Evolutionary conservation across 2,113 vertebrate genomes (phyloP).

Genomic region (Larimichthys crocea): DNA sequence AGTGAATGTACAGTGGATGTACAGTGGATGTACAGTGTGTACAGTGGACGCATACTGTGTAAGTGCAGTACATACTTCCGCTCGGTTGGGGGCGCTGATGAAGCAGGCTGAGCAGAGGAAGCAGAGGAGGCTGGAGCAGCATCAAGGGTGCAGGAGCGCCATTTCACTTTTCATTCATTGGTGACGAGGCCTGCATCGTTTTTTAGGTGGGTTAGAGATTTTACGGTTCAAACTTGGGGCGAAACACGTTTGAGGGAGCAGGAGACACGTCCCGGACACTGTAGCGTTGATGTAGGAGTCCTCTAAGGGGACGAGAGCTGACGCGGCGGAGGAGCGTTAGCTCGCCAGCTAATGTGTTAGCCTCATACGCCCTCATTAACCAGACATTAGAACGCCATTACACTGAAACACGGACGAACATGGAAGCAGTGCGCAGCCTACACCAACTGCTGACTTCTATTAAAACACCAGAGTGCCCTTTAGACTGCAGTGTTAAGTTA

Average conservation of each 20-base stretch:
- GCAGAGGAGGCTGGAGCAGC: background rate
- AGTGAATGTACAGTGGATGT: too few relatives aligned
- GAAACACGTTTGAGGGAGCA: background rate
- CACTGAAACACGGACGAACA: background rate
- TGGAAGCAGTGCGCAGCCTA: background rate
- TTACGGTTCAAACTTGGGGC: background rate
- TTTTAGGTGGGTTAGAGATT: constrained; percentile 53
- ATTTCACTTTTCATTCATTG: constrained; percentile 78
- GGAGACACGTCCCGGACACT: accelerated
- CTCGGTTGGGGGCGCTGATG: constrained; percentile 1
- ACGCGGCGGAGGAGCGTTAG: too few relatives aligned
- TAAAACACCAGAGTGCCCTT: background rate
- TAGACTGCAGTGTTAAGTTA: background rate
- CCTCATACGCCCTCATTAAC: background rate
- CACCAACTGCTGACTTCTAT: too few relatives aligned
- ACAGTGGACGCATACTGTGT: background rate
- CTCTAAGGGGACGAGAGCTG: too few relatives aligned
- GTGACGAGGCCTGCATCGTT: constrained; percentile 48
- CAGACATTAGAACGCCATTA: constrained; percentile 5
- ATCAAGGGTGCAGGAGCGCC: constrained; percentile 47
- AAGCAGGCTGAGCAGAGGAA: background rate
- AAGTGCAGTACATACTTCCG: background rate
- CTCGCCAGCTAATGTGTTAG: constrained; percentile 2
- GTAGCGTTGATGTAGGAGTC: too few relatives aligned
- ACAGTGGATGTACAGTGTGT: too few relatives aligned